A percentile compares a stretch with the other conserved stretches of the same genome.
Conservation (phyloP, 2,888 invertebrate species). For the Piscicola geometra region DNA sequence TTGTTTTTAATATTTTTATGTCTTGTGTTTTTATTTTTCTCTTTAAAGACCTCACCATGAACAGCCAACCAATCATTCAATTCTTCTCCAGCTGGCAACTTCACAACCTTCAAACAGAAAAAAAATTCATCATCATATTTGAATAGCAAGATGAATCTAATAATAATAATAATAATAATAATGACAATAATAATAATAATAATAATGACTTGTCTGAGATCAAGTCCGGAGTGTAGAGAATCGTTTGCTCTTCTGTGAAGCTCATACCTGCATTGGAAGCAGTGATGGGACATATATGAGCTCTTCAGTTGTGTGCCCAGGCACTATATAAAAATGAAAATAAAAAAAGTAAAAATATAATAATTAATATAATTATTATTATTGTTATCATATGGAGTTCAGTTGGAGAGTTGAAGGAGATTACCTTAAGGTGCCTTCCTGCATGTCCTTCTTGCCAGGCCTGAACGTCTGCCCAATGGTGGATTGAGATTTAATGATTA, state of each 20-base stretch:
- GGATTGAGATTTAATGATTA: too few species aligned
- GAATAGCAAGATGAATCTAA: not conserved
- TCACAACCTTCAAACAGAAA: constrained; percentile 61
- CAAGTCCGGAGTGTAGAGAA: constrained; percentile 80
- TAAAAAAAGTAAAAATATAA: not conserved
- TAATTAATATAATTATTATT: not conserved
- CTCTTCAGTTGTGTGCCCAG: not conserved
- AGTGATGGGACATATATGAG: not conserved
- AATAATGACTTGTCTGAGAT: constrained; percentile 63
- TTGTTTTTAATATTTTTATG: not conserved
- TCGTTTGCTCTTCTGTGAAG: constrained; percentile 86
- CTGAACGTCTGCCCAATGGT: constrained; percentile 92
- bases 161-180: constrained; percentile 1
- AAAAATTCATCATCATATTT: not conserved
- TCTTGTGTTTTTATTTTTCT: too few species aligned
- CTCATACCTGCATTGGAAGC: constrained; percentile 61
- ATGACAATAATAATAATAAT: not conserved
- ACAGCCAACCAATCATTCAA: constrained; percentile 87
- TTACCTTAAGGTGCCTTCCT: constrained; percentile 66
- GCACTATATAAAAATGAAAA: too few species aligned
- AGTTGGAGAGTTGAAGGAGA: not conserved
- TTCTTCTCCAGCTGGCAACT: constrained; percentile 73
- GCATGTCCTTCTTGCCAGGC: constrained; percentile 83
- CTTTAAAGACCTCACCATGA: constrained; percentile 68
- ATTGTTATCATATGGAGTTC: not conserved